Evolutionary conservation across 2,888 invertebrate genomes (phyloP), one percentile per base, ranked within the genome.

Genomic region (Orthosia gracilis): DNA sequence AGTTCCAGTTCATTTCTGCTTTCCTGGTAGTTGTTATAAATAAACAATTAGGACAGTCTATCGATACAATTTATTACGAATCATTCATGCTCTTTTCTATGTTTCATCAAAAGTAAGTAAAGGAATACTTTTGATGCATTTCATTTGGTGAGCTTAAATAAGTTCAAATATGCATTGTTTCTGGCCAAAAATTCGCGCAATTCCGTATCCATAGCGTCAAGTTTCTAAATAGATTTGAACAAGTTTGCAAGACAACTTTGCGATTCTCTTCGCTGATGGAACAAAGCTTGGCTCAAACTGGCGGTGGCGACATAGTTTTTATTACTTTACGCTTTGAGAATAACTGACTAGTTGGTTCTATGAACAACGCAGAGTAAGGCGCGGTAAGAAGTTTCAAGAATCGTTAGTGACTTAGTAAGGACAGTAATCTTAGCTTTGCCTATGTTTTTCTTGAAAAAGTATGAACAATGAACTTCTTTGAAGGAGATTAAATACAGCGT

Each of bases 251-350:
- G 61, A 57, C 58, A 54, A 78, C 67, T 83, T 61, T 57, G 64
- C n/a, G 54, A 65, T 58, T 70, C 78, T 65, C 79, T 52, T 62
- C 61, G 7, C 57, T 81, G 65, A 83, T 79, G 70, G 23, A 68
- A 68, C 80, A 81, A 81, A 79, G 74, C 83, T 52, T 59, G 58
- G 78, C 21, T 65, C 18, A 70, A 61, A 65, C 18, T 64, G 26
- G 49, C 18, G 17, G 54, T 63, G 67, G 54, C 61, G 83, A 40
- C 18, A 58, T 65, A 79, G 79, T 79, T 83, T 79, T 78, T 78
- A 73, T 64, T 69, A 73, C 49, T 52, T 66, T 47, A 55, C 26
- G 45, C 69, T 73, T 78, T 70, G 63, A 69, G 73, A 78, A 63
- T 57, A 67, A 67, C 63, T 50, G 59, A 61, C 45, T 64, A 68